Base-by-base conservation (phyloP, 2,113 vertebrate species). In the Elephantulus edwardii region DNA sequence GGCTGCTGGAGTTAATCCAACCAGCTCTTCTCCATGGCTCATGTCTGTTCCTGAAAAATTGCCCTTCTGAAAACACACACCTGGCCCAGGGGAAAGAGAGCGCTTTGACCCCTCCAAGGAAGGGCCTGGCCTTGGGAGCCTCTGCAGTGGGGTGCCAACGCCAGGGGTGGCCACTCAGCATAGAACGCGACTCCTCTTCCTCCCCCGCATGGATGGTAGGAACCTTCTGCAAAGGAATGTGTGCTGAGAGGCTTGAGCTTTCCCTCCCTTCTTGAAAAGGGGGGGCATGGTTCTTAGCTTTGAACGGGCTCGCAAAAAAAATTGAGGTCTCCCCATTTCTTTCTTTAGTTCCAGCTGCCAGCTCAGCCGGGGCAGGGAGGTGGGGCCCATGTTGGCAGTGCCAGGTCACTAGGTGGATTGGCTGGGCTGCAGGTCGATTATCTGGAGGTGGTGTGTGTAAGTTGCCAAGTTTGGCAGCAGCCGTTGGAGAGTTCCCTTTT, bases 291-390 rank as follows among this genome's bases (percentile, higher is more conserved):
- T 50, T 50, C 16, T 50, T 50, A n/a, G n/a, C n/a, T n/a, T n/a
- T n/a, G n/a, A n/a, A n/a, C n/a, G n/a, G n/a, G n/a, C 91, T 91
- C 28, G 0, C 91, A 92, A 13, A 89, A 62, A n/a, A 4, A 0
- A 52, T 74, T 24, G 0, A 4, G 35, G 19, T 94, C 22, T 80
- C 58, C 40, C n/a, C n/a, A n/a, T 46, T 48, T 72, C 44, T 89
- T 58, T 81, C 40, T 86, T 90, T 84, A 85, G 92, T n/a, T n/a
- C n/a, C n/a, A 72, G 16, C 50, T 75, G n/a, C 86, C 80, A 89
- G 24, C 48, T 95, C 92, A 95, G 33, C 60, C 40, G 83, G 84
- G 52, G 44, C 88, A 5, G 84, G 2, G 81, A 86, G 52, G 44
- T 89, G 6, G 84, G 2, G 81, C 75, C 24, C 88, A 42, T 83